A percentile compares a stretch with the other conserved stretches of the same genome.
Evolutionary conservation across 2,113 vertebrate genomes (phyloP).

Genomic region (Paracanthobrama guichenoti): DNA sequence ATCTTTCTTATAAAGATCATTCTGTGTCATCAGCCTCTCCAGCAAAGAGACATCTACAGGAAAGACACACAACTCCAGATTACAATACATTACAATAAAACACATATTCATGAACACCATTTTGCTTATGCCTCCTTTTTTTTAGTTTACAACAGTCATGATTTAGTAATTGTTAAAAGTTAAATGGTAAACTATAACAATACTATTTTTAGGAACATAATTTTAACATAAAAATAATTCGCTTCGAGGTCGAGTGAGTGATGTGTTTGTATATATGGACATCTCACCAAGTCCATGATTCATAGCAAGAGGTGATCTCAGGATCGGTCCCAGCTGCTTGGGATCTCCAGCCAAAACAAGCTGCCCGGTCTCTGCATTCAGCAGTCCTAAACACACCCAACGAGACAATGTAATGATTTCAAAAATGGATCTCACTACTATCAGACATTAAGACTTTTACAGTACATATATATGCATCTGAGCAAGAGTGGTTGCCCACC

Average conservation of each 20-base stretch:
- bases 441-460: not conserved
- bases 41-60: slow-evolving; percentile 81
- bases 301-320: slow-evolving; percentile 80
- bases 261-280: not conserved
- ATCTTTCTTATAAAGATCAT: slow-evolving; percentile 78
- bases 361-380: slow-evolving; percentile 77
- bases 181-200: not conserved
- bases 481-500: slow-evolving; percentile 71
- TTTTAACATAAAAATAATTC: not conserved
- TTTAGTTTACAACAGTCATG: not conserved
- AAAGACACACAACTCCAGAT: not conserved
- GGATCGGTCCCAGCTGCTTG: slow-evolving; percentile 88
- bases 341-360: slow-evolving; percentile 93
- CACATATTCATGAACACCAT: not conserved
- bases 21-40: slow-evolving; percentile 86
- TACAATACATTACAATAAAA: not conserved
- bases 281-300: slow-evolving; percentile 80
- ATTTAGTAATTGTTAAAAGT: not conserved
- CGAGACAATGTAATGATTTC: not conserved
- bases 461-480: not conserved
- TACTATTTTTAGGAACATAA: not conserved
- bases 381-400: slow-evolving; percentile 75
- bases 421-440: not conserved
- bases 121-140: not conserved
- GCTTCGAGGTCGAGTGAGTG: not conserved